A percentile compares a stretch with the other conserved stretches of the same genome.
phyloP scores from a whole-genome alignment of 2,888 invertebrate genomes.

The Cephus sareptanus region DNA sequence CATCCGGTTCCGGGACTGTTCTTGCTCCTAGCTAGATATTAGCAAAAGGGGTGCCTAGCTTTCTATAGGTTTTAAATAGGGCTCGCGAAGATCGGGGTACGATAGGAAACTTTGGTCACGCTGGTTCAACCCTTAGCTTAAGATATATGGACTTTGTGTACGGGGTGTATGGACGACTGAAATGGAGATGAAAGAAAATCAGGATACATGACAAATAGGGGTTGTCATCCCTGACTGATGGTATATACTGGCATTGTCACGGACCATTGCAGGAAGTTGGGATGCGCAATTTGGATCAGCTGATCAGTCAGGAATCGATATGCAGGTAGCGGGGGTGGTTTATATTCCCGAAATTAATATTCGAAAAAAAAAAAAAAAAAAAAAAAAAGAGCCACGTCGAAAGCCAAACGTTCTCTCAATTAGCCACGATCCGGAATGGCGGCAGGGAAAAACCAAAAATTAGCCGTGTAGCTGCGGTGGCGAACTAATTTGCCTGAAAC shows the following conservation, averaged over 20 bases:
- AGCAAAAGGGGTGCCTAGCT: conserved; percentile 7
- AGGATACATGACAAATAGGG: no score
- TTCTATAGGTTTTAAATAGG: conserved; percentile 36
- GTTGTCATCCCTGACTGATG: no score
- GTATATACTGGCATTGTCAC: no score
- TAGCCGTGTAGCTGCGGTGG: background rate
- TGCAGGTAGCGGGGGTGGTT: conserved; percentile 12
- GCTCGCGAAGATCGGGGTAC: conserved; percentile 25
- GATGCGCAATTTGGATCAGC: no score
- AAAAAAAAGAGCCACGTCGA: background rate
- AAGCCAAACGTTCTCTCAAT: background rate
- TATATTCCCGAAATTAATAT: conserved; percentile 13
- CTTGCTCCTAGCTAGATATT: conserved; percentile 6
- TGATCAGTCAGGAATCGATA: no score
- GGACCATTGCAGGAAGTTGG: no score
- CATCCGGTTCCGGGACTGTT: conserved; percentile 23
- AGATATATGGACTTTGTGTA: no score
- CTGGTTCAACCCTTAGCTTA: background rate
- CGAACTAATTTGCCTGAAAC: conserved; percentile 1
- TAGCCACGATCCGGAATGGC: background rate
- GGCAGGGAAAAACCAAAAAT: background rate
- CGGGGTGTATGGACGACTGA: no score
- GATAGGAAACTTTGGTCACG: conserved; percentile 55
- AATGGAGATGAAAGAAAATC: no score
- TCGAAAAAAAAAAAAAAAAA: background rate